These are phyloP conservation scores for Formica selysi DNA, from an alignment of 1,140 invertebrate genomes.

Conservation along the genomic window DNA sequence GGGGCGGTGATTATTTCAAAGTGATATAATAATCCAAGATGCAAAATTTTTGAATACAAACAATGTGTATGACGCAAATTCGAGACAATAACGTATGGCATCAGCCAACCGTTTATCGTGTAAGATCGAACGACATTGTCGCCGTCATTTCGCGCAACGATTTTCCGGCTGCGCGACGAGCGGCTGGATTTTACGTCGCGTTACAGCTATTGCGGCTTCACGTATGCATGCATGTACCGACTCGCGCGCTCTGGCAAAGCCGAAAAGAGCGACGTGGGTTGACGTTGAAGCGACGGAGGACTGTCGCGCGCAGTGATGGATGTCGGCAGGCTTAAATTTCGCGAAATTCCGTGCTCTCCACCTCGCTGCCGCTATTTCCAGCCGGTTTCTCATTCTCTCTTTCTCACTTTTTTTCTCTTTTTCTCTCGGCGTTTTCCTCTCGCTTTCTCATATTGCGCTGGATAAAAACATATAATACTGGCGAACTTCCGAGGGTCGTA, in stretches of 20 bases:
- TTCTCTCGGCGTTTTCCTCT: no score
- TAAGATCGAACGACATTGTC: conserved; percentile 43
- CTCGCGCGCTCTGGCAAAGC: conserved; percentile 41
- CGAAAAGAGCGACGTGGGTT: conserved; percentile 59
- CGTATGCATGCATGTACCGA: conserved; percentile 48
- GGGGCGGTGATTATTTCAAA: no score
- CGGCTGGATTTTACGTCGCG: conserved; percentile 55
- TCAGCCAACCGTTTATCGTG: neutral
- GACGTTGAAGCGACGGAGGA: conserved; percentile 54
- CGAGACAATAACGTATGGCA: neutral
- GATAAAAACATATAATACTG: neutral
- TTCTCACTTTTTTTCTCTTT: neutral
- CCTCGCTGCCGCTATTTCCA: conserved; percentile 48
- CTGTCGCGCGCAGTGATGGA: conserved; percentile 74
- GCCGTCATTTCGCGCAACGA: conserved; percentile 9
- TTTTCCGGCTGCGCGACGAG: conserved; percentile 41
- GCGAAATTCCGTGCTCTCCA: conserved; percentile 69
- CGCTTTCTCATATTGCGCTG: neutral
- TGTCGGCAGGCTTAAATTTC: conserved; percentile 77
- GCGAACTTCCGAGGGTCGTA: conserved; percentile 2
- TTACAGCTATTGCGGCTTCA: conserved; percentile 56
- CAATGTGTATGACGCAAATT: neutral
- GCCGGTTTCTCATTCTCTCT: conserved; percentile 18
- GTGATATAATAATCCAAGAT: neutral
- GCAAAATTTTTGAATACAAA: no score